phyloP scores from a whole-genome alignment of 2,113 vertebrate genomes.

The Cavia porcellus region DNA sequence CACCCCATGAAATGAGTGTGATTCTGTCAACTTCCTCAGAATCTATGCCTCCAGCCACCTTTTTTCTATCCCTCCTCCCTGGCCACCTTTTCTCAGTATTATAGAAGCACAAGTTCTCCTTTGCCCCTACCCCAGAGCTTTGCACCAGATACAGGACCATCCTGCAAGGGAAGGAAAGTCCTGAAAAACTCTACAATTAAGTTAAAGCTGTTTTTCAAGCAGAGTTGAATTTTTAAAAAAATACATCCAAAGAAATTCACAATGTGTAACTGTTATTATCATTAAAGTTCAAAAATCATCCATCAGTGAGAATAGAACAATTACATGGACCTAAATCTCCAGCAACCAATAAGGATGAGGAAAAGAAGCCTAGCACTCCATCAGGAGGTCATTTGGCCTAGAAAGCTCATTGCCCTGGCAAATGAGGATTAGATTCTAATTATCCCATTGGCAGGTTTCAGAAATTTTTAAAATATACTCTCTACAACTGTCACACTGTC shows the following conservation, averaged over 20 bases:
- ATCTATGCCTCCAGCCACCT: background rate
- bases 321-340: background rate
- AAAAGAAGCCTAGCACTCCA: conserved; percentile 41
- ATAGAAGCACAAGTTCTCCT: background rate
- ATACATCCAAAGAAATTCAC: background rate
- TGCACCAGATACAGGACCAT: background rate
- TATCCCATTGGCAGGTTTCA: conserved; percentile 75
- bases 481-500: conserved; percentile 77
- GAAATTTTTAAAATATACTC: conserved; percentile 69
- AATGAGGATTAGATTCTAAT: conserved; percentile 80
- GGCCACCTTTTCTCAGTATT: background rate
- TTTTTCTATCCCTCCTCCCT: background rate
- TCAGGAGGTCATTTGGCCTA: conserved; percentile 64
- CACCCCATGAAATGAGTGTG: background rate
- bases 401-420: conserved; percentile 61
- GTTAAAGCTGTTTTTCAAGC: conserved; percentile 49
- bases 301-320: conserved; percentile 13
- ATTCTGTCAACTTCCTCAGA: background rate
- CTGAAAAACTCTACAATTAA: background rate
- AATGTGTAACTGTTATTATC: conserved; percentile 46
- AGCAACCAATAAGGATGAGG: conserved; percentile 7
- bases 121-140: background rate
- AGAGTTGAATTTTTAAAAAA: background rate
- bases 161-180: background rate
- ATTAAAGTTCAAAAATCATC: conserved; percentile 72